Percentiles rank a stretch among this genome's conserved stretches.
phyloP scores from a whole-genome alignment of 2,113 vertebrate species.

The Trinectes maculatus region DNA sequence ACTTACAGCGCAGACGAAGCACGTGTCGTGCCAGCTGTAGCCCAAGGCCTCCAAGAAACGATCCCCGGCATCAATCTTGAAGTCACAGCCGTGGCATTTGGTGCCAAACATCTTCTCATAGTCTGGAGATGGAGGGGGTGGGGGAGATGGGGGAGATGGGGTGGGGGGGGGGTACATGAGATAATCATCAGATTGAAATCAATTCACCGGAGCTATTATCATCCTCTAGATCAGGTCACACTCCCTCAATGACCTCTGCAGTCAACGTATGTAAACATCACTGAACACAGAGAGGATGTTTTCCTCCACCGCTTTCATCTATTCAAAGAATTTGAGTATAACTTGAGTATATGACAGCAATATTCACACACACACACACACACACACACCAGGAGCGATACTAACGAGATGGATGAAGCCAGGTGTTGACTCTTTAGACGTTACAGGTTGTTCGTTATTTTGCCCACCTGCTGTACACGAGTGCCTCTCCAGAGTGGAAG shows the following conservation, averaged over 20 bases:
- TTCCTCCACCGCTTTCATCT: conserved; percentile 41
- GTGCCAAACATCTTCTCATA: conserved; percentile 99
- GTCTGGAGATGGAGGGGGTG: conserved; percentile 79
- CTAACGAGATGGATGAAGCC: conserved; percentile 28
- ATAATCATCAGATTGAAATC: conserved; percentile 5
- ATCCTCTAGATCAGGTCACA: conserved; percentile 8
- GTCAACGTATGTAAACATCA: conserved; percentile 33
- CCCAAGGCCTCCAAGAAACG: conserved; percentile 98
- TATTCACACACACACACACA: conserved; percentile 11
- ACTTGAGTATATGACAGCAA: conserved; percentile 18
- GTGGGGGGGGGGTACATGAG: not conserved
- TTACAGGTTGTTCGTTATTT: conserved; percentile 37
- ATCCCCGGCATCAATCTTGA: conserved; percentile 98
- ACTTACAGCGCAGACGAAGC: conserved; percentile 98
- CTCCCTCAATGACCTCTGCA: conserved; percentile 4
- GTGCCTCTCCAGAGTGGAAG: conserved; percentile 37
- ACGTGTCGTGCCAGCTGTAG: conserved; percentile 99
- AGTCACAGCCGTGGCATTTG: conserved; percentile 98
- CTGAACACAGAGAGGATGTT: conserved; percentile 18
- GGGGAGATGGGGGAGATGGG: not conserved
- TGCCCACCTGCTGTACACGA: conserved; percentile 46
- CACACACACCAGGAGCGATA: conserved; percentile 1
- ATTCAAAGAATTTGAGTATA: conserved; percentile 25
- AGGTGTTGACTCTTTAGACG: not conserved
- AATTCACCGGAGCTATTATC: conserved; percentile 31